Base-by-base conservation (phyloP, 2,797 vertebrate species). In the Silurus aristotelis region DNA sequence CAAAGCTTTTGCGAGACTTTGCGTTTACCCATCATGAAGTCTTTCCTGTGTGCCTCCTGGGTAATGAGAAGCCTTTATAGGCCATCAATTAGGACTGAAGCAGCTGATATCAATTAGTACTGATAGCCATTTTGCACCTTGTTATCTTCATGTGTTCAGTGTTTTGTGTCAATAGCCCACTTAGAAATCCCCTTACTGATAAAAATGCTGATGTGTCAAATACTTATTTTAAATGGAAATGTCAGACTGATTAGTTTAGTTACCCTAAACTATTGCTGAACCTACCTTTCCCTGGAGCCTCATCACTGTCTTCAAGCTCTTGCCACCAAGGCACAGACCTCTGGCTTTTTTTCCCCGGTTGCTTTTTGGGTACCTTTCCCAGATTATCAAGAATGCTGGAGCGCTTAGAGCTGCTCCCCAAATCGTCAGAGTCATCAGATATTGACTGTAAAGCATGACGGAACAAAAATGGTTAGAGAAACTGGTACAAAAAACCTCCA, bases 341-440 rank as follows among this genome's bases (percentile, higher is more conserved):
- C 77, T 93, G 92, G 77, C 88, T 55, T 22, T 95, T 96, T 89
- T 93, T 93, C 0, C 43, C 52, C 85, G 94, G 88, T 83, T 93
- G 95, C 84, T 90, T 22, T 12, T 80, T 92, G 82, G 90, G 89
- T 52, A 90, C 85, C 68, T 92, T 94, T 63, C 91, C 93, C 81
- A 93, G 1, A 72, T 88, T 93, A 89, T 95, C 93, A 75, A 94
- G 91, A 85, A 94, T 75, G 48, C 89, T 87, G 8, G 90, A 17
- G 31, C 89, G 91, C 71, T 92, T 94, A 75, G 94, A 92, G 89
- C 90, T 89, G 90, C 87, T 90, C 83, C 93, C 95, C 43, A 94
- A 82, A 73, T 95, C 95, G 93, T 96, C 90, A 0, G 98, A 99
- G 90, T 99, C 97, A 94, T 99, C 97, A 95, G 97, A 98, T 94